phyloP scores from a whole-genome alignment of 1,140 invertebrate species.

The Drosophila burlai region DNA sequence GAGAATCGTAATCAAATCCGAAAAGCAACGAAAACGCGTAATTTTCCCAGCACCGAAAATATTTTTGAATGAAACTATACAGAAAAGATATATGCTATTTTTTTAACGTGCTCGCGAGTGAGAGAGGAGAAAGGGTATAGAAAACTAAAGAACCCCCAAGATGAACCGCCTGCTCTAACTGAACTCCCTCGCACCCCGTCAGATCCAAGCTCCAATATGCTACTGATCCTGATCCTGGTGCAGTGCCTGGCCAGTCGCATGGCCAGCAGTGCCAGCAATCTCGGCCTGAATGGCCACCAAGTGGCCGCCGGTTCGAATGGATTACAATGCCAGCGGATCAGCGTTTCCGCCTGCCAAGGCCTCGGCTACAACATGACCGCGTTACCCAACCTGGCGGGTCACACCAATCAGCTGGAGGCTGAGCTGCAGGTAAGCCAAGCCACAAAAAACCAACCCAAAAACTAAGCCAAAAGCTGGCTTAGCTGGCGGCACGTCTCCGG shows the following conservation, averaged over 20 bases:
- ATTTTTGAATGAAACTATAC: not conserved
- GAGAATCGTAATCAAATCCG: not conserved
- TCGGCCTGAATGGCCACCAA: conserved; percentile 17
- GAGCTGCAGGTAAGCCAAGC: conserved; percentile 87
- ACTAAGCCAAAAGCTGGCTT: conserved; percentile 11
- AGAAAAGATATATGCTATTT: conserved; percentile 1
- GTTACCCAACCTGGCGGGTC: conserved; percentile 94
- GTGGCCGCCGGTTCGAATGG: conserved; percentile 50
- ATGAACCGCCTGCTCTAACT: not conserved
- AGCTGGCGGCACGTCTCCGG: conserved; percentile 13
- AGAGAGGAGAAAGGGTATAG: no score
- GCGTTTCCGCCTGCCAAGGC: conserved; percentile 92
- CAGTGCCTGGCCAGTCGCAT: not conserved
- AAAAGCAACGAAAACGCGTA: not conserved
- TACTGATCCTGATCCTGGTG: conserved; percentile 15
- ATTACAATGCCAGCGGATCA: conserved; percentile 92
- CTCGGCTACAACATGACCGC: conserved; percentile 94
- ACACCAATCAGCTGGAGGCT: conserved; percentile 91
- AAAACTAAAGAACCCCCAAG: not conserved
- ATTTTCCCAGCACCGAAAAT: not conserved
- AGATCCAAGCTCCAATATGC: conserved; percentile 3
- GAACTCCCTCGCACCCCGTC: not conserved
- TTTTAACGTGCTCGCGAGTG: conserved; percentile 32
- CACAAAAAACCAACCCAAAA: not conserved
- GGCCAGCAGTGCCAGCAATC: conserved; percentile 1